Evolutionary conservation across 2,797 vertebrate genomes (phyloP), one percentile per base, ranked within the genome.

Genomic region (Arnoldichthys spilopterus): DNA sequence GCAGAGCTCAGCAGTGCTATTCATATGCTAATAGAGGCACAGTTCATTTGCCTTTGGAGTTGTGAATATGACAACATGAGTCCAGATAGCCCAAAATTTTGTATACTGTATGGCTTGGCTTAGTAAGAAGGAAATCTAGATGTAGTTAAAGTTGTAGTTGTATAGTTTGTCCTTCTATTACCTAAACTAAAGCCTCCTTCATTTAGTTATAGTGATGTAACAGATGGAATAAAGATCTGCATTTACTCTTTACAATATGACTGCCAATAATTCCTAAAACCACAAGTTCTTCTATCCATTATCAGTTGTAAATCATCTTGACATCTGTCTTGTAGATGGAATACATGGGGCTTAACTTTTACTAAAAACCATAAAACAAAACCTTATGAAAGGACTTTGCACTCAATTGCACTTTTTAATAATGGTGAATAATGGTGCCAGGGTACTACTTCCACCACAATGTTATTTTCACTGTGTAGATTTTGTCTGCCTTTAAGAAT

Each of bases 1-100:
- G 77, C 66, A 12, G 22, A 47, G 59, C 74, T 79, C 77, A 76
- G 72, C 72, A 64, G 73, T 24, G 68, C 68, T 68, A 75, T 83
- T 84, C 37, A 82, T 47, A 77, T 78, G 66, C 78, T 80, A 86
- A 86, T 82, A 70, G 49, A 22, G 53, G 72, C 74, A 51, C n/a
- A 49, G 70, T 70, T 58, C 71, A 54, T 76, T 45, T 69, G 67
- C 63, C 79, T 80, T 71, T 40, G 34, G 24, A 20, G 62, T 75
- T 78, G 63, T 37, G 67, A 54, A 37, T 51, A 37, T 34, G 49
- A 67, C 67, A 64, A 32, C 74, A 49, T 49, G 32, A 73, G 54
- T 73, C 56, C 61, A 69, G 66, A 84, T 74, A 66, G 69, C 24
- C n/a, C 37, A 26, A 54, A 81, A 40, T 78, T 22, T 49, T 13